phyloP scores from a whole-genome alignment of 1,140 invertebrate species.

The Drosophila bocki region DNA sequence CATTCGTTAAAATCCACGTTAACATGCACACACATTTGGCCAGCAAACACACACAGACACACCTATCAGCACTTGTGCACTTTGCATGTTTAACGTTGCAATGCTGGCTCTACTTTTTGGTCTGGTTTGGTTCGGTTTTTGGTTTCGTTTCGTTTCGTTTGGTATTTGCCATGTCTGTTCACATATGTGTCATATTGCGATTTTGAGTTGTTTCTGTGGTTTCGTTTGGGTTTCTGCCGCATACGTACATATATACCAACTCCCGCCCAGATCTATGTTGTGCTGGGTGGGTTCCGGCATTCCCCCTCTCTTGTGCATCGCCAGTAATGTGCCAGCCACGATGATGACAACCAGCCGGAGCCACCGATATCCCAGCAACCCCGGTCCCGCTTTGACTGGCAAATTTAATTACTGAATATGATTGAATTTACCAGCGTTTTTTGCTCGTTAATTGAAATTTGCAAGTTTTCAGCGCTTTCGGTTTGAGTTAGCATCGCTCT shows the following conservation, averaged over 20 bases:
- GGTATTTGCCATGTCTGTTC: conserved; percentile 69
- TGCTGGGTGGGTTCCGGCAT: conserved; percentile 9
- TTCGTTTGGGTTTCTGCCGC: conserved; percentile 50
- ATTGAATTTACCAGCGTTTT: conserved; percentile 42
- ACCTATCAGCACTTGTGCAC: conserved; percentile 73
- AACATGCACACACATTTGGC: conserved; percentile 45
- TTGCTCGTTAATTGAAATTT: conserved; percentile 40
- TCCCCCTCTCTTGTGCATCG: conserved; percentile 1
- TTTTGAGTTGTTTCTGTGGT: conserved; percentile 79
- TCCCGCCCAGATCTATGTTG: conserved; percentile 12
- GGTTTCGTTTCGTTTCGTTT: conserved; percentile 60
- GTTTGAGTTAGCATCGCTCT: conserved; percentile 13
- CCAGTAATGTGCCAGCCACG: conserved; percentile 54
- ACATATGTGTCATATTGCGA: conserved; percentile 81
- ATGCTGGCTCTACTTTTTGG: conserved; percentile 50
- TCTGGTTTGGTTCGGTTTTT: conserved; percentile 29
- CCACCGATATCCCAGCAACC: neutral
- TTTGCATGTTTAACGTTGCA: conserved; percentile 76
- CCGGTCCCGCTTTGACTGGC: neutral
- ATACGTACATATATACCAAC: neutral
- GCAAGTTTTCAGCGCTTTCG: conserved; percentile 24
- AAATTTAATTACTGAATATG: conserved; percentile 55
- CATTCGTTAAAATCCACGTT: conserved; percentile 78
- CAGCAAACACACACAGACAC: conserved; percentile 10
- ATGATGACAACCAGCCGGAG: conserved; percentile 54